phyloP scores from a whole-genome alignment of 2,113 vertebrate genomes.

The Catharus fuscescens region DNA sequence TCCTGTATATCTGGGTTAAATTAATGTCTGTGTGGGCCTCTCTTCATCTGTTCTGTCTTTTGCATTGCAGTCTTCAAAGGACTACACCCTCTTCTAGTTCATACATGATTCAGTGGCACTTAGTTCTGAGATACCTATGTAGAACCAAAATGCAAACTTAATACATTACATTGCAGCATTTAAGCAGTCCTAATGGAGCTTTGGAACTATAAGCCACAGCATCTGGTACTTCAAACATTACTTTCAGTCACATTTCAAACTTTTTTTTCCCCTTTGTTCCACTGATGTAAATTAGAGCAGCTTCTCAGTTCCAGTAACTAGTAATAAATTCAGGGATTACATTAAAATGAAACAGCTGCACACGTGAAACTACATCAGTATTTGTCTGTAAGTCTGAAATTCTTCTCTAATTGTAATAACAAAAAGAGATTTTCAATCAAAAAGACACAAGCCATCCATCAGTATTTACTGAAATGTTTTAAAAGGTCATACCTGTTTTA shows the following conservation, averaged over 20 bases:
- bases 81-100: not conserved
- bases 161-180: not conserved
- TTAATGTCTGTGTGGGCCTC: not conserved
- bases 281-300: not conserved
- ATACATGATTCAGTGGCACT: not conserved
- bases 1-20: not conserved
- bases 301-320: conserved; percentile 6
- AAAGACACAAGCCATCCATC: not conserved
- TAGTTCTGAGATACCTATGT: not conserved
- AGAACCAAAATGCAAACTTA: not conserved
- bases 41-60: not conserved
- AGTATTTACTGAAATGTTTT: not conserved
- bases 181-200: not conserved
- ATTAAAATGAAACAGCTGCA: not conserved
- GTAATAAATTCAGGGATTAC: not conserved
- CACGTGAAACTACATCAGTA: not conserved
- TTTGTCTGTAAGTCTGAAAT: not conserved
- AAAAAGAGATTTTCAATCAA: not conserved
- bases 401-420: not conserved
- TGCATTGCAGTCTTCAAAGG: not conserved
- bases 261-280: not conserved
- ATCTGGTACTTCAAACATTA: not conserved
- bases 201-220: not conserved
- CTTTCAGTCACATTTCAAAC: not conserved
- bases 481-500: not conserved